Base-by-base conservation (phyloP, 2,888 invertebrate species). In the Cheilosia variabilis region DNA sequence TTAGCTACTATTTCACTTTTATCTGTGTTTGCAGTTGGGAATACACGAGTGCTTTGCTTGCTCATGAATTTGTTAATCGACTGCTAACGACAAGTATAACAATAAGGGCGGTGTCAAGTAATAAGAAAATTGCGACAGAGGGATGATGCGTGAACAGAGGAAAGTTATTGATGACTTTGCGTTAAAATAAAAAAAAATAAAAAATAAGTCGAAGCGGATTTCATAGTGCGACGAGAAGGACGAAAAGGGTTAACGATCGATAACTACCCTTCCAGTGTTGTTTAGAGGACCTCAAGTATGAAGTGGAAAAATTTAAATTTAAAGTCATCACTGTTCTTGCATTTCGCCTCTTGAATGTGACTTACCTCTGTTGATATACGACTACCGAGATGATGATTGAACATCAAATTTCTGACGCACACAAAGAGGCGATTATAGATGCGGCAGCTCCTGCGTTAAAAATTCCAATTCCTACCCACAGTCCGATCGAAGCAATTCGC, bases 381-480 rank as follows among this genome's bases (percentile, higher is more conserved):
- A 27, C 27, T 27, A 27, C 27, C 27, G 66, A 66, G 47, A 75
- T 31, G 17, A 65, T 83, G 68, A 79, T 69, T 31, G 63, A 75
- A 57, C 86, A 80, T 80, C 75, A 76, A 72, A 86, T 80, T 66
- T 71, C 58, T 50, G 65, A 79, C 53, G 65, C 58, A 68, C 65
- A 57, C 73, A 69, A 71, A 71, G 66, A 81, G 72, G 27, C 80
- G 50, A 81, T 80, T 86, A 86, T 76, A 57, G 57, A 50, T 57
- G 75, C 63, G 24, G 72, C 24, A 80, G 86, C 81, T 81, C 62
- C 81, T 86, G 81, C 86, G 72, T 86, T 72, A 71, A 86, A 86
- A 86, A 66, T 68, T 66, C 62, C 62, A 17, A 22, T 71, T 65
- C 71, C 73, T 37, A 37, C 37, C 37, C 13, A 60, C 50, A 58